Evolutionary conservation across 2,888 invertebrate genomes (phyloP).

Genomic region (Aleiodes leptofemur): DNA sequence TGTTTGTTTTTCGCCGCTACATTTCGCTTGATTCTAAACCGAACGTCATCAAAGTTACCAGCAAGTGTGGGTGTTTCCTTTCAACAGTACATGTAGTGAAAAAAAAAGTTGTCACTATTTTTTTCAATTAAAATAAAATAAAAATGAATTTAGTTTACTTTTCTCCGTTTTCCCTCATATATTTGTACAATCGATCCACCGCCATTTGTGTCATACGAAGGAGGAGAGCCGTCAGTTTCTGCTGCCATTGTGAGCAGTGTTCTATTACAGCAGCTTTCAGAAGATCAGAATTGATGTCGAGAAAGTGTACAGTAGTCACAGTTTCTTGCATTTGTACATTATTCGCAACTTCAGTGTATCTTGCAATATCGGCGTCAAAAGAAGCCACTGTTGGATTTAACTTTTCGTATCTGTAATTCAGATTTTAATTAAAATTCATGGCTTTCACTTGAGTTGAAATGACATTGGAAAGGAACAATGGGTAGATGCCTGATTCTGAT

Average conservation of each 20-base stretch:
- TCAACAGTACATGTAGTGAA: too few relatives aligned
- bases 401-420: constrained; percentile 76
- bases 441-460: neutral
- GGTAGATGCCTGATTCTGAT: neutral
- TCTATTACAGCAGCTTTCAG: constrained; percentile 87
- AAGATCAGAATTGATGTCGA: constrained; percentile 85
- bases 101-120: too few relatives aligned
- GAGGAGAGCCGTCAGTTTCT: constrained; percentile 83
- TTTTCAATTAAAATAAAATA: too few relatives aligned
- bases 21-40: too few relatives aligned
- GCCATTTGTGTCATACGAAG: constrained; percentile 79
- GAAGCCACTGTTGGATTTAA: constrained; percentile 83
- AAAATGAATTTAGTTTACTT: neutral
- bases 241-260: constrained; percentile 89
- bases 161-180: constrained; percentile 75
- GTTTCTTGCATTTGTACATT: constrained; percentile 88
- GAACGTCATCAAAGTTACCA: too few relatives aligned
- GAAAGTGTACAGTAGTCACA: constrained; percentile 86
- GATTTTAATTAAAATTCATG: neutral
- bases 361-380: constrained; percentile 87
- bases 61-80: too few relatives aligned
- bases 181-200: constrained; percentile 81
- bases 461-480: neutral
- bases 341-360: constrained; percentile 87
- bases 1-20: too few relatives aligned